phyloP scores from a whole-genome alignment of 1,140 invertebrate genomes.

The Dolichoris vasculosae region DNA sequence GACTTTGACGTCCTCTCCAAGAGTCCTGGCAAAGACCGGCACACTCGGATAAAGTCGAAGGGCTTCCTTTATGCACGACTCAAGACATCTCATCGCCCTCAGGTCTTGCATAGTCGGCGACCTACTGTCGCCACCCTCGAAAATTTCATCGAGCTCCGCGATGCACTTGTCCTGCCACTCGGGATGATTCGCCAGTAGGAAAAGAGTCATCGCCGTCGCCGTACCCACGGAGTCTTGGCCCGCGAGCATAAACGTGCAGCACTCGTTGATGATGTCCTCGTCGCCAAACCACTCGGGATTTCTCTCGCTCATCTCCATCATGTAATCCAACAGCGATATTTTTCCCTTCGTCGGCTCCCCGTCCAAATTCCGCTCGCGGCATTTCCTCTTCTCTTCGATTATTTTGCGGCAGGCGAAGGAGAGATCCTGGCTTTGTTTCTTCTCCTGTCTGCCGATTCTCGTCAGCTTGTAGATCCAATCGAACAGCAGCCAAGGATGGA shows the following conservation, averaged over 20 bases:
- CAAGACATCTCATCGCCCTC: conserved; percentile 78
- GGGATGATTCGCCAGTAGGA: conserved; percentile 77
- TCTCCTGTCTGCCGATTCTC: conserved; percentile 75
- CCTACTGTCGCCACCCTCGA: conserved; percentile 67
- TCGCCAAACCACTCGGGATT: conserved; percentile 77
- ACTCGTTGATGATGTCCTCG: conserved; percentile 82
- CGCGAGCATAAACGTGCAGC: conserved; percentile 85
- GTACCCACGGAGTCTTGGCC: conserved; percentile 85
- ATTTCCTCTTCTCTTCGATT: conserved; percentile 59
- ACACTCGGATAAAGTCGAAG: conserved; percentile 82
- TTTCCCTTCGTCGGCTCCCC: neutral
- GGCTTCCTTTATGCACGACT: conserved; percentile 81
- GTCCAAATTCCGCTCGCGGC: neutral
- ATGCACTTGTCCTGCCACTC: conserved; percentile 78
- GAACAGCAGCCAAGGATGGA: conserved; percentile 79
- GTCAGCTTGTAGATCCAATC: conserved; percentile 79
- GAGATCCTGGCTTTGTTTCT: conserved; percentile 78
- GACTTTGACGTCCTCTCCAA: conserved; percentile 76
- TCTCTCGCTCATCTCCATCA: conserved; percentile 79
- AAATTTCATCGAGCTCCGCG: conserved; percentile 78
- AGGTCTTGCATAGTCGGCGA: conserved; percentile 77
- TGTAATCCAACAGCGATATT: conserved; percentile 80
- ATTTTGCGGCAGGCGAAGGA: conserved; percentile 71
- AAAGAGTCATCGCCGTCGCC: conserved; percentile 77
- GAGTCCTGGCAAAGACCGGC: conserved; percentile 77